These are phyloP conservation scores for Podiceps cristatus DNA, from an alignment of 2,113 vertebrate species.

Conservation along the genomic window DNA sequence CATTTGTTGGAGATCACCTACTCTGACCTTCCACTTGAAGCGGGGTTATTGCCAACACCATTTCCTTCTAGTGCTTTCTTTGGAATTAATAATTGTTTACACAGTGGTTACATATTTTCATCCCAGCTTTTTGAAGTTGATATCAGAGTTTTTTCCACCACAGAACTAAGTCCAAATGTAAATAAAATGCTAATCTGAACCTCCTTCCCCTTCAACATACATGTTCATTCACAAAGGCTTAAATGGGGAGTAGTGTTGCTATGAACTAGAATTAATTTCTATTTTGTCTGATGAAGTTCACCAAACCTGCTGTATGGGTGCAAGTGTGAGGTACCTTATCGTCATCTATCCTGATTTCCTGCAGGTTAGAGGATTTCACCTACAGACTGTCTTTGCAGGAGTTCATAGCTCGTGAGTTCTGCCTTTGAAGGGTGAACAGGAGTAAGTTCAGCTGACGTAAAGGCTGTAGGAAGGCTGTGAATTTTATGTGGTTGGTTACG, in stretches of 20 bases:
- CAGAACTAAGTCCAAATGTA: not conserved
- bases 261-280: not conserved
- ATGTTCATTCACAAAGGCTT: not conserved
- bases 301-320: not conserved
- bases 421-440: not conserved
- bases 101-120: not conserved
- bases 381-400: not conserved
- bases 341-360: not conserved
- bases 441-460: accelerated
- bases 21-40: not conserved
- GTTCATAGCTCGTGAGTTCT: not conserved
- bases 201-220: not conserved
- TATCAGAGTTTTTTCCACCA: not conserved
- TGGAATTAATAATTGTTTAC: not conserved
- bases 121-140: not conserved
- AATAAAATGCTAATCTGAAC: not conserved
- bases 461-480: not conserved
- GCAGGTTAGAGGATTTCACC: not conserved
- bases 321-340: not conserved
- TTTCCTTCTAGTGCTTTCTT: not conserved
- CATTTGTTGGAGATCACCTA: not conserved
- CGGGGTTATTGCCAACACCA: not conserved
- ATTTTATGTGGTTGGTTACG: not conserved
- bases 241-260: not conserved
- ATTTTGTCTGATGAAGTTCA: not conserved